phyloP scores from a whole-genome alignment of 2,888 invertebrate genomes.

The Synanthedon tipuliformis region DNA sequence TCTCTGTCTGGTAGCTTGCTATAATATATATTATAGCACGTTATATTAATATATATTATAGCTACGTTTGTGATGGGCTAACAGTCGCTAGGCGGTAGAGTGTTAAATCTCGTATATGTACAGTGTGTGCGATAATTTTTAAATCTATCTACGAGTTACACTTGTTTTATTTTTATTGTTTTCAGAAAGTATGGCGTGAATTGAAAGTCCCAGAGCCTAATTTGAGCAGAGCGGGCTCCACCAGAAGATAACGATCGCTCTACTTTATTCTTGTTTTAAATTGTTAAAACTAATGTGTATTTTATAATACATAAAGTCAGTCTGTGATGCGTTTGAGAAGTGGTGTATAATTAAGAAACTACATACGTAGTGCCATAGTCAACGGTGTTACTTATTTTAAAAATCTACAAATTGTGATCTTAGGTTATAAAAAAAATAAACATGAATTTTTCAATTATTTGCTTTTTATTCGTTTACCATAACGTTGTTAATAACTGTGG shows the following conservation, averaged over 20 bases:
- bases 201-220: conserved; percentile 51
- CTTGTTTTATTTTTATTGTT: conserved; percentile 5
- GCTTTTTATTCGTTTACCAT: not conserved
- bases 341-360: not conserved
- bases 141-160: too few species aligned
- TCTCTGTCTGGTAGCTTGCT: too few species aligned
- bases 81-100: too few species aligned
- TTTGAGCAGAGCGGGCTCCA: conserved; percentile 9
- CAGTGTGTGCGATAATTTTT: not conserved
- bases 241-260: not conserved
- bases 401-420: conserved; percentile 3
- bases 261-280: too few species aligned
- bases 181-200: conserved; percentile 62
- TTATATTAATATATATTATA: too few species aligned
- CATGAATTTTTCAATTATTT: not conserved
- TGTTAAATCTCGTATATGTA: too few species aligned
- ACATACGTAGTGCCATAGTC: conserved; percentile 8
- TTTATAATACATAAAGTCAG: too few species aligned
- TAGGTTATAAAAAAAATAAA: not conserved
- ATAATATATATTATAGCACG: too few species aligned
- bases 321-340: not conserved
- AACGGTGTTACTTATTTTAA: conserved; percentile 1
- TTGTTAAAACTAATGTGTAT: too few species aligned
- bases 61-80: too few species aligned
- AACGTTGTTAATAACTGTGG: not conserved